Percentiles rank a stretch among this genome's conserved stretches.
Conservation (phyloP, 2,113 vertebrate genomes). For the Petroica traversi region DNA sequence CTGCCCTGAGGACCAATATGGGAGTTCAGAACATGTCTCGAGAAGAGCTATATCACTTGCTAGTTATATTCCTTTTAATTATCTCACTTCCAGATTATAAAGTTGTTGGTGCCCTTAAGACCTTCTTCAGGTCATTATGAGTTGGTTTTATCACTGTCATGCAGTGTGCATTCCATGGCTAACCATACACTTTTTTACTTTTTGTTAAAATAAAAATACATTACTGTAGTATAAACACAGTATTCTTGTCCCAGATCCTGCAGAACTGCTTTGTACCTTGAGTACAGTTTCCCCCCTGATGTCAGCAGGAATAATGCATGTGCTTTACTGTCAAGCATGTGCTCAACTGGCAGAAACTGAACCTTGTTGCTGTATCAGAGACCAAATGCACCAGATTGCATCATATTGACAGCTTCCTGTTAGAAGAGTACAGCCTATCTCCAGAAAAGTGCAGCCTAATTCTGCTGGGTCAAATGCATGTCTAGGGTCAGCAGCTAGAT, state of each 20-base stretch:
- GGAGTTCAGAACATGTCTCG: neutral
- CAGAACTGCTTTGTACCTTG: neutral
- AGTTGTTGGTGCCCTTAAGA: neutral
- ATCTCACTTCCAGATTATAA: neutral
- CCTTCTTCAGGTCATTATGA: neutral
- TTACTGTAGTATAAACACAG: neutral
- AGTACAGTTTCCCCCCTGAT: neutral
- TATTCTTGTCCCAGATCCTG: neutral
- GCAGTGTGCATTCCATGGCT: neutral
- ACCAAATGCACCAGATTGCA: neutral
- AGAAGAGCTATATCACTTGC: neutral
- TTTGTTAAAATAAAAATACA: neutral
- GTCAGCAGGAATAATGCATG: neutral
- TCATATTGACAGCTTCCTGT: neutral
- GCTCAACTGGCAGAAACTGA: neutral
- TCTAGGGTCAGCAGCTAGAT: neutral
- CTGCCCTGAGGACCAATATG: neutral
- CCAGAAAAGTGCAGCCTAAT: neutral
- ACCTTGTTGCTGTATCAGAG: neutral
- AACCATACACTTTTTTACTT: neutral
- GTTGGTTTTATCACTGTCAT: neutral
- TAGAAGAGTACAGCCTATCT: neutral
- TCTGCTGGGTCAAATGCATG: neutral
- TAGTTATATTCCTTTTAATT: neutral
- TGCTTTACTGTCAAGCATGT: neutral